Conservation (phyloP, 1,140 invertebrate species). For the Drosophila cardini region DNA sequence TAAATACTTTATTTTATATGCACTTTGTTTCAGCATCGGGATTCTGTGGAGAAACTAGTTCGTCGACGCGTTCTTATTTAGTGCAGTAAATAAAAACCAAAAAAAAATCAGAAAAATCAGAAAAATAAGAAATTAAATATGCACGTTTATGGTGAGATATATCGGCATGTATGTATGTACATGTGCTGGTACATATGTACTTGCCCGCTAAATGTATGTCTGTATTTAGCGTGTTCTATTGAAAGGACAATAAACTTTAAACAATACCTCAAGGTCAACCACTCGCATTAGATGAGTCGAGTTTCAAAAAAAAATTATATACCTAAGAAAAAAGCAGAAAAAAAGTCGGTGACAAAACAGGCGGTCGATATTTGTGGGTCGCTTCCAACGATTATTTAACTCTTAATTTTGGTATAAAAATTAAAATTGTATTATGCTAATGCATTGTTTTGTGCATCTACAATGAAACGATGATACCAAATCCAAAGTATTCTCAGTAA, state of each 20-base stretch:
- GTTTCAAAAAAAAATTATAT: conserved; percentile 18
- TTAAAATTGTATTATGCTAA: conserved; percentile 48
- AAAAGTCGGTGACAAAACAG: conserved; percentile 24
- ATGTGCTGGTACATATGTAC: conserved; percentile 32
- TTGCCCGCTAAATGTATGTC: conserved; percentile 52
- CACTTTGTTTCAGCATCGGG: conserved; percentile 68
- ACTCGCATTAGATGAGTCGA: conserved; percentile 70
- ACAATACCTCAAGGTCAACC: conserved; percentile 74
- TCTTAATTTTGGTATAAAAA: conserved; percentile 33
- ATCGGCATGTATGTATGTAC: conserved; percentile 12
- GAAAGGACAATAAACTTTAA: conserved; percentile 81
- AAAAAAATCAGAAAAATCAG: too few species aligned
- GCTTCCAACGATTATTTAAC: conserved; percentile 42
- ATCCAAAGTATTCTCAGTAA: neutral
- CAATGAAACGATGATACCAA: neutral
- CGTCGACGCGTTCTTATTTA: conserved; percentile 59
- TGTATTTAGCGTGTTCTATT: conserved; percentile 83
- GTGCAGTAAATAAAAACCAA: conserved; percentile 74
- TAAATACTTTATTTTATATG: conserved; percentile 76
- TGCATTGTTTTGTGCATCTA: conserved; percentile 23
- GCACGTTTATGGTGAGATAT: conserved; percentile 46
- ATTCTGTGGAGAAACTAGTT: conserved; percentile 71
- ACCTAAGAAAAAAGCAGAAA: neutral
- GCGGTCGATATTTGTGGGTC: conserved; percentile 29
- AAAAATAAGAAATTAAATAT: conserved; percentile 53